Evolutionary conservation across 2,888 invertebrate genomes (phyloP), one percentile per base, ranked within the genome.

Genomic region (Tridacna crocea): DNA sequence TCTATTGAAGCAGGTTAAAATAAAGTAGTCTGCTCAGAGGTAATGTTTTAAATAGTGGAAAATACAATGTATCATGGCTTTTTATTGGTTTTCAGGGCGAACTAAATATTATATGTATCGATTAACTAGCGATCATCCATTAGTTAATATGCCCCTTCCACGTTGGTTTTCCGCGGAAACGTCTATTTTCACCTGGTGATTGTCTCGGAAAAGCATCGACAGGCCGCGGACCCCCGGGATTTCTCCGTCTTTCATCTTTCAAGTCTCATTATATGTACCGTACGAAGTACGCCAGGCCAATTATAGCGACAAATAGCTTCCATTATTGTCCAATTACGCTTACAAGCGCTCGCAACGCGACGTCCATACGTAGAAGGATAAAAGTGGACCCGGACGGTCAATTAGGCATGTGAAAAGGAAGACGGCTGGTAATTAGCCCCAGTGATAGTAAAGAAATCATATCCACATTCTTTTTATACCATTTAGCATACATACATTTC

Each of bases 251-350:
- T 84, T 86, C 85, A 83, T 86, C 81, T 86, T 79, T 72, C 79
- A 70, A 77, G 74, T 73, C 75, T 76, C 75, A 84, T 84, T 84
- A 79, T 75, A 70, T 61, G 75, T 75, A 81, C 60, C 73, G 70
- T 75, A 72, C 77, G 65, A 74, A 73, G 70, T 79, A 79, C 77
- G 79, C 78, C 84, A 79, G 81, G 74, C 77, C 84, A 84, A 84
- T 84, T 84, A 84, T 74, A 70, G 48, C 74, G 76, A 84, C 81
- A 84, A 84, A 84, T 84, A 84, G 81, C 81, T 82, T 84, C 81
- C 84, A 84, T 84, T 84, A 84, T 84, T 72, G 27, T 27, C 72
- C 81, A 84, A 84, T 84, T 84, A 84, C 81, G 46, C 46, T 47
- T 22, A 77, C 77, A 77, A 84, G 79, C 76, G 79, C 61, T 79